These are phyloP conservation scores for Brienomyrus brachyistius DNA, from an alignment of 2,113 vertebrate species.

Conservation along the genomic window DNA sequence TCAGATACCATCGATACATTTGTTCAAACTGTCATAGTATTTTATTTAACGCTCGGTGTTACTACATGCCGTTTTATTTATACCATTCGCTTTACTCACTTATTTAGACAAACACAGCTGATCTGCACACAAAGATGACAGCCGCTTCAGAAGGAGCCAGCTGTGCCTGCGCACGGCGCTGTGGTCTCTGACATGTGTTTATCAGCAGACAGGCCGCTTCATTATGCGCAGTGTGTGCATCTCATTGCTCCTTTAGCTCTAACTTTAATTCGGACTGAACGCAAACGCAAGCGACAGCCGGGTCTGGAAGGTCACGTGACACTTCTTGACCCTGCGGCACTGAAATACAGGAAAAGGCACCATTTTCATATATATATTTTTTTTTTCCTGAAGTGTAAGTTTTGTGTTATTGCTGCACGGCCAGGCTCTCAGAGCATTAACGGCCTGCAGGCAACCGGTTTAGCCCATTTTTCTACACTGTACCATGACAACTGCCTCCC, in stretches of 20 bases:
- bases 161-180: background rate
- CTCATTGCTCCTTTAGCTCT: background rate
- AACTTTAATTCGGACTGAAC: background rate
- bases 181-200: background rate
- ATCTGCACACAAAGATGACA: background rate
- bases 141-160: background rate
- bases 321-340: background rate
- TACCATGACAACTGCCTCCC: background rate
- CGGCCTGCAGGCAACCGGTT: background rate
- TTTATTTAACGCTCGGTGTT: background rate
- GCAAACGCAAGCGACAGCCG: background rate
- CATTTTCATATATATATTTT: background rate
- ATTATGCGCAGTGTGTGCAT: background rate
- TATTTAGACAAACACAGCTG: conserved; percentile 4
- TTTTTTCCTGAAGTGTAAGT: background rate
- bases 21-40: background rate
- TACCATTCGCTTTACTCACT: background rate
- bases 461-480: background rate
- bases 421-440: background rate
- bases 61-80: background rate
- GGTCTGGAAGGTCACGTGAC: background rate
- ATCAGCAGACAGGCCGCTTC: background rate
- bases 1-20: background rate
- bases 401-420: background rate
- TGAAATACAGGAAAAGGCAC: background rate